Conservation (phyloP, 2,888 invertebrate genomes). For the Stenotaenia linearis region DNA sequence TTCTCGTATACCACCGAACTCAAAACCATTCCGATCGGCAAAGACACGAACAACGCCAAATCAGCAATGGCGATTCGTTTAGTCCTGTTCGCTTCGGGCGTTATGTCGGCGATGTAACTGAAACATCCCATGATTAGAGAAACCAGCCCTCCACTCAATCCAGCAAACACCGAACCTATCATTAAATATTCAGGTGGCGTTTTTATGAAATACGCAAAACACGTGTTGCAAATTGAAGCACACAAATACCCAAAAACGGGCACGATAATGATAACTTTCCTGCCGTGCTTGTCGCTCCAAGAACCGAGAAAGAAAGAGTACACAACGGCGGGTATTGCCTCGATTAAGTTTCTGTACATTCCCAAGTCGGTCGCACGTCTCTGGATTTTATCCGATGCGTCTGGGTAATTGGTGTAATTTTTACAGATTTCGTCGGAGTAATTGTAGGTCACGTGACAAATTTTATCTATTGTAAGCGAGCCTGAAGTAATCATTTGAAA, state of each 20-base stretch:
- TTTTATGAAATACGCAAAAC: not conserved
- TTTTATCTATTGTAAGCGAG: not conserved
- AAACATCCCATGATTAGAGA: constrained; percentile 45
- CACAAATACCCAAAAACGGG: not conserved
- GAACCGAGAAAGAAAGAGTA: constrained; percentile 24
- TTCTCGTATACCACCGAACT: not conserved
- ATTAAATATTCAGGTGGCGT: constrained; percentile 46
- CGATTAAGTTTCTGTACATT: not conserved
- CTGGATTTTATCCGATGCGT: not conserved
- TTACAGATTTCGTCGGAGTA: not conserved
- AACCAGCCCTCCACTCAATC: constrained; percentile 49
- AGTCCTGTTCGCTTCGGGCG: constrained; percentile 63
- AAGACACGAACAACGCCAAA: constrained; percentile 45
- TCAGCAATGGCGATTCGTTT: constrained; percentile 74
- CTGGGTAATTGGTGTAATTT: not conserved
- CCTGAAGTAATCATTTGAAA: not conserved
- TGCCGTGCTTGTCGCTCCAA: constrained; percentile 48
- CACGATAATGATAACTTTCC: constrained; percentile 48
- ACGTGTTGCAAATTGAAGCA: not conserved
- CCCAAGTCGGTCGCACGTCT: not conserved
- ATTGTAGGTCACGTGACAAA: not conserved
- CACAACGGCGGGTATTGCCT: not conserved
- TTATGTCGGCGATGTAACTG: constrained; percentile 69
- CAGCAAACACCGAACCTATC: constrained; percentile 44
- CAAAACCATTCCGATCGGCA: not conserved